phyloP scores from a whole-genome alignment of 2,797 vertebrate genomes.

The Acanthurus lineatus region DNA sequence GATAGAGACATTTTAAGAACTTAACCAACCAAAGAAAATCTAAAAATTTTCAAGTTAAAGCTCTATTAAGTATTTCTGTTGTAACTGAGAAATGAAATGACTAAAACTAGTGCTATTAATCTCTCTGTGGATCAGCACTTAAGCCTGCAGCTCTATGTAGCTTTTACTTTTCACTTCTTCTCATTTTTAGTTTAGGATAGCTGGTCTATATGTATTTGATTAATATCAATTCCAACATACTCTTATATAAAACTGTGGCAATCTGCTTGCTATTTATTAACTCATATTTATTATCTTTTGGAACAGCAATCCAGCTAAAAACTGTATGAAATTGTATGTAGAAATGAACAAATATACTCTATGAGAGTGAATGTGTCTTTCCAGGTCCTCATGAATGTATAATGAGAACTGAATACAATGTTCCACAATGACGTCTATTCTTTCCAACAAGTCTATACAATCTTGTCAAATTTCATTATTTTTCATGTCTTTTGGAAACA shows the following conservation, averaged over 20 bases:
- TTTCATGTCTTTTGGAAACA: not conserved
- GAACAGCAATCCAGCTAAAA: too few relatives aligned
- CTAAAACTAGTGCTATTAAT: not conserved
- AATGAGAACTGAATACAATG: too few relatives aligned
- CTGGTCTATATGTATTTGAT: not conserved
- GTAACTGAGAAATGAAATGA: not conserved
- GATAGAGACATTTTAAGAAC: too few relatives aligned
- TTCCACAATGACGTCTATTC: too few relatives aligned
- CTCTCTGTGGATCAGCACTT: not conserved
- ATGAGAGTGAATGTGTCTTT: too few relatives aligned
- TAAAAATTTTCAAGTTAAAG: not conserved
- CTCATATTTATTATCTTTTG: not conserved
- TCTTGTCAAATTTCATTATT: not conserved
- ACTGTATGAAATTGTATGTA: not conserved
- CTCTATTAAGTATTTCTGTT: not conserved
- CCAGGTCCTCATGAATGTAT: too few relatives aligned
- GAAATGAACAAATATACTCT: too few relatives aligned
- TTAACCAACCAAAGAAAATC: too few relatives aligned
- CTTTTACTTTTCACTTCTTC: not conserved
- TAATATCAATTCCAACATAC: accelerated
- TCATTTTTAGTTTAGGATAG: not conserved
- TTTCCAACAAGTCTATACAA: not conserved
- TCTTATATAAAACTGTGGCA: not conserved
- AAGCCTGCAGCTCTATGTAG: not conserved
- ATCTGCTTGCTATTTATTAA: not conserved